These are phyloP conservation scores for Chloromyia formosa DNA, from an alignment of 2,888 invertebrate genomes.

Conservation along the genomic window DNA sequence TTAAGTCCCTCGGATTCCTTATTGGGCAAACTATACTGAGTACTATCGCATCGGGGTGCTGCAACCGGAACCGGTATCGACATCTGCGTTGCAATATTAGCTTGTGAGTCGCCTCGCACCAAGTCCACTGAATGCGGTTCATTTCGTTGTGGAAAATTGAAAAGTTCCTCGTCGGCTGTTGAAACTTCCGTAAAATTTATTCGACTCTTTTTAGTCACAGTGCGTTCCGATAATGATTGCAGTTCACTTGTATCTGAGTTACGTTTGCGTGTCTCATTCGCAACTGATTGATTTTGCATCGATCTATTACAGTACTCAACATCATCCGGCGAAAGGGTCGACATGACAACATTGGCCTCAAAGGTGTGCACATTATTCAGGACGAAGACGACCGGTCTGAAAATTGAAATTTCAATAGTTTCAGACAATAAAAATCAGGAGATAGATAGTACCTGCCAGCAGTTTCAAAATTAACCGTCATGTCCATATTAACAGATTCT, in stretches of 20 bases:
- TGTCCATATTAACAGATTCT: slow-evolving; percentile 74
- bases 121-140: slow-evolving; percentile 11
- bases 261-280: slow-evolving; percentile 4
- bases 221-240: not conserved
- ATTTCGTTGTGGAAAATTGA: slow-evolving; percentile 10
- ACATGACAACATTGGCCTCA: slow-evolving; percentile 82
- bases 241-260: slow-evolving; percentile 6
- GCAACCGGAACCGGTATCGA: not conserved
- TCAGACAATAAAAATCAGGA: not conserved
- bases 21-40: not conserved
- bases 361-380: slow-evolving; percentile 78
- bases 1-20: slow-evolving; percentile 47
- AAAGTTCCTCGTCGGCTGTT: slow-evolving; percentile 13
- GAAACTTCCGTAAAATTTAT: not conserved
- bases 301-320: slow-evolving; percentile 57
- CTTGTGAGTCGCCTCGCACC: slow-evolving; percentile 12
- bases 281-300: slow-evolving; percentile 22
- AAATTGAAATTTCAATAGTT: slow-evolving; percentile 52
- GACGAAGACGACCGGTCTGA: slow-evolving; percentile 77
- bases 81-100: slow-evolving; percentile 29
- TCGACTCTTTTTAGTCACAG: not conserved
- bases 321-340: slow-evolving; percentile 67
- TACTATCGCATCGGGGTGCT: not conserved
- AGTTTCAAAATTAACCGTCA: slow-evolving; percentile 78
- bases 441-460: slow-evolving; percentile 72